These are phyloP conservation scores for Cynocephalus volans DNA, from an alignment of 2,113 vertebrate species.

Conservation along the genomic window DNA sequence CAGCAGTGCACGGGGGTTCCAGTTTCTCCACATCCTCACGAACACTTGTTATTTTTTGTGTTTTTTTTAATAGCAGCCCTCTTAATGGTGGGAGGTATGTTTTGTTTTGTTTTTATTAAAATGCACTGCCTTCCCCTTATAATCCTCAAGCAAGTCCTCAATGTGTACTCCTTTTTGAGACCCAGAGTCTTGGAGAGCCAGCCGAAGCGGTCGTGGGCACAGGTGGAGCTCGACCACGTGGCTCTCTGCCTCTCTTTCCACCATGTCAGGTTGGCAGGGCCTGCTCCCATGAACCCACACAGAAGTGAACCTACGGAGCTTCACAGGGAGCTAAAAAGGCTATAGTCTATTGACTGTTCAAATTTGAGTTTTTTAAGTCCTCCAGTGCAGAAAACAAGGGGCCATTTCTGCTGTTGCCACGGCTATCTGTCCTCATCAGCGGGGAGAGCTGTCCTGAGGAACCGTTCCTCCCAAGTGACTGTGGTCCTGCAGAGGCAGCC, in stretches of 20 bases:
- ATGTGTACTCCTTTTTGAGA: accelerated
- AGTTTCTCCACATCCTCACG: background rate
- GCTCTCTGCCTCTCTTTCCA: background rate
- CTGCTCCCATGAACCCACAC: background rate
- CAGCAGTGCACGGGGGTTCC: too few species aligned
- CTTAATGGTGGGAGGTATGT: background rate
- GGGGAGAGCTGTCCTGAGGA: background rate
- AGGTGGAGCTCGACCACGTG: accelerated
- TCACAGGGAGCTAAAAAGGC: background rate
- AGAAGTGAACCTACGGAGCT: background rate
- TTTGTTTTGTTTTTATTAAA: background rate
- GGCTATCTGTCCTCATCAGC: background rate
- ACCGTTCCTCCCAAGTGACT: background rate
- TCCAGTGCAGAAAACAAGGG: background rate
- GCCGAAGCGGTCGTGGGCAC: background rate
- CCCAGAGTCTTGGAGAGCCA: background rate
- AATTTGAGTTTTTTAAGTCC: background rate
- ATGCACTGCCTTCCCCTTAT: background rate
- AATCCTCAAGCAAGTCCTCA: background rate
- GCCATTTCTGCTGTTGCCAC: background rate
- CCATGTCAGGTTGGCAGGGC: accelerated
- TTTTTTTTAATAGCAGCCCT: background rate
- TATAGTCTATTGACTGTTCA: background rate
- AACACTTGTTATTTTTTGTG: too few species aligned
- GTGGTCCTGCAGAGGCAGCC: background rate